Percentiles rank a stretch among this genome's conserved stretches.
These are phyloP conservation scores for Odontocolon sp. DNA, from an alignment of 2,888 invertebrate genomes.

Conservation along the genomic window DNA sequence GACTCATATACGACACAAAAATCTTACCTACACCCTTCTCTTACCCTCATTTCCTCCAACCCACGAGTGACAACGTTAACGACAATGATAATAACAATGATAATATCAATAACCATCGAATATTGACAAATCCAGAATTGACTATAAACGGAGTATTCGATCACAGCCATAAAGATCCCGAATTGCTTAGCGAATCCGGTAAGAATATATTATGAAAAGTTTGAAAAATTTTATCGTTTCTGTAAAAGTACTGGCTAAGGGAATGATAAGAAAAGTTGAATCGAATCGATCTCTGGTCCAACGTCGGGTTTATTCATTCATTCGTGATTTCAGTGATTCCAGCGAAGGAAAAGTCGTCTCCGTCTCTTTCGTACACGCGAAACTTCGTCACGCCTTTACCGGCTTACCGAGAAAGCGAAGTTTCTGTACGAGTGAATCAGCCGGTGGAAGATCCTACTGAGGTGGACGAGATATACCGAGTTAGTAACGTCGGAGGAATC, in stretches of 20 bases:
- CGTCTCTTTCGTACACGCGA: slow-evolving; percentile 29
- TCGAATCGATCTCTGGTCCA: slow-evolving; percentile 10
- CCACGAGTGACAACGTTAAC: background rate
- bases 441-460: slow-evolving; percentile 14
- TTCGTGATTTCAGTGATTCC: slow-evolving; percentile 48
- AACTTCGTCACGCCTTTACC: slow-evolving; percentile 60
- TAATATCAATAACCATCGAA: background rate
- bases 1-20: slow-evolving; percentile 65
- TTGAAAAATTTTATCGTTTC: background rate
- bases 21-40: slow-evolving; percentile 63
- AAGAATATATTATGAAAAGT: background rate
- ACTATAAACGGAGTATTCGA: slow-evolving; percentile 6
- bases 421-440: slow-evolving; percentile 48
- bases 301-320: slow-evolving; percentile 19
- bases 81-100: background rate
- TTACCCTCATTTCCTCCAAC: slow-evolving; percentile 1
- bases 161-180: background rate
- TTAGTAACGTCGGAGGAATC: slow-evolving; percentile 19
- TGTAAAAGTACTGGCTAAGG: background rate
- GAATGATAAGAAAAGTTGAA: slow-evolving; percentile 15
- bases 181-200: background rate
- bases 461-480: slow-evolving; percentile 31
- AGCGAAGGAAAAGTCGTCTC: slow-evolving; percentile 21
- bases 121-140: background rate
- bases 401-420: slow-evolving; percentile 8